Conservation (phyloP, 2,888 invertebrate genomes). For the Allophyes oxyacanthae region DNA sequence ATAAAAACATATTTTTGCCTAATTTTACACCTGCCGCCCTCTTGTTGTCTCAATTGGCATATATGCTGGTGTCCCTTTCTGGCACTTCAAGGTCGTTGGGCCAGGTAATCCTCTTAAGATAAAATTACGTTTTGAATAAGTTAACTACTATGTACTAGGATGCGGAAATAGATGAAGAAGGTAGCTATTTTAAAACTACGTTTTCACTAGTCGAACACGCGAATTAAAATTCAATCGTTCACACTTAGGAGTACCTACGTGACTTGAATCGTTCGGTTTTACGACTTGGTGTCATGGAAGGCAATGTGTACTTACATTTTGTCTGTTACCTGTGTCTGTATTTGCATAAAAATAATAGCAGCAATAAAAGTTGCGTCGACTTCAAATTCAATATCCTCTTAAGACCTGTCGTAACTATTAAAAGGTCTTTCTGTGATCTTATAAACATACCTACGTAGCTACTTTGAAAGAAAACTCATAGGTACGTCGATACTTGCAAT, state of each 20-base stretch:
- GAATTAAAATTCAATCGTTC: constrained; percentile 63
- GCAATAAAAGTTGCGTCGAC: constrained; percentile 28
- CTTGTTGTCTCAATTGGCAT: too few relatives aligned
- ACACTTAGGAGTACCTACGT: constrained; percentile 62
- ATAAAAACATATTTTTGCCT: too few relatives aligned
- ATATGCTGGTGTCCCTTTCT: too few relatives aligned
- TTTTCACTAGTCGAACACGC: constrained; percentile 55
- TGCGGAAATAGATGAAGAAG: constrained; percentile 49
- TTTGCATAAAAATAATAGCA: constrained; percentile 47
- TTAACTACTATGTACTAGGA: constrained; percentile 16
- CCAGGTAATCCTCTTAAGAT: too few relatives aligned
- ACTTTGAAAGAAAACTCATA: constrained; percentile 1
- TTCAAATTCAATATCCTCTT: constrained; percentile 32
- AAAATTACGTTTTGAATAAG: too few relatives aligned
- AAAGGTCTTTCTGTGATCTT: constrained; percentile 16
- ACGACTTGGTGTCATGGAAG: constrained; percentile 61
- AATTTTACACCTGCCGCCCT: too few relatives aligned
- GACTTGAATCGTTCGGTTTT: constrained; percentile 60
- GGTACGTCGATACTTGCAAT: background rate
- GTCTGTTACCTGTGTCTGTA: constrained; percentile 31
- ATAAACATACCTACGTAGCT: too few relatives aligned
- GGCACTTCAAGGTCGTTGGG: too few relatives aligned
- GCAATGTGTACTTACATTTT: constrained; percentile 28
- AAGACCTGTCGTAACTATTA: constrained; percentile 8
- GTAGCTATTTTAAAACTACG: constrained; percentile 40